These are phyloP conservation scores for Coleophora deauratella DNA, from an alignment of 2,888 invertebrate species.

Conservation along the genomic window DNA sequence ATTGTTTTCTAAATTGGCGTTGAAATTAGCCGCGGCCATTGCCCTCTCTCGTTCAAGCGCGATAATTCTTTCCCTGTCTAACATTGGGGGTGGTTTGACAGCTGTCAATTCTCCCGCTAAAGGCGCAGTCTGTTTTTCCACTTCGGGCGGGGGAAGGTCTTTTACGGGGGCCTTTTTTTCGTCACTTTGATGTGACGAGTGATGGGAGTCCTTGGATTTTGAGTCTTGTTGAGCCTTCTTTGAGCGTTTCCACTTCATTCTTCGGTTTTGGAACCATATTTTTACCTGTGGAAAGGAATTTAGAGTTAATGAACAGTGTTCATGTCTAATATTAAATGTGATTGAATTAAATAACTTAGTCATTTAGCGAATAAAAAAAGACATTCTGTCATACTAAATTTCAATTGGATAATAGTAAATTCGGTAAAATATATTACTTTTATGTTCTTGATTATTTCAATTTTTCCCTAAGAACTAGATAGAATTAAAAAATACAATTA, in stretches of 20 bases:
- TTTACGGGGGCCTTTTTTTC: conserved; percentile 49
- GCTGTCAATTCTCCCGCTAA: conserved; percentile 61
- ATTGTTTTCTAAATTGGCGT: conserved; percentile 66
- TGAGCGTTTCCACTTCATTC: conserved; percentile 99
- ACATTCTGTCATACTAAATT: too few relatives aligned
- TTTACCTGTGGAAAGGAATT: conserved; percentile 81
- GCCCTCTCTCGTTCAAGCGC: conserved; percentile 62
- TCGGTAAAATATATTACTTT: too few relatives aligned
- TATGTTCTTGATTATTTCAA: too few relatives aligned
- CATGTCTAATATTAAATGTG: too few relatives aligned
- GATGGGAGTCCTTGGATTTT: conserved; percentile 69
- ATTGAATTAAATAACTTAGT: too few relatives aligned
- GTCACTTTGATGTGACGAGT: conserved; percentile 34
- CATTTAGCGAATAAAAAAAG: too few relatives aligned
- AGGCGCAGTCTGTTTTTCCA: conserved; percentile 40
- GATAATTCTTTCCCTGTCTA: conserved; percentile 67
- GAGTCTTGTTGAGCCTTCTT: conserved; percentile 96
- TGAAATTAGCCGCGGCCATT: conserved; percentile 67
- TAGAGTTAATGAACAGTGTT: neutral
- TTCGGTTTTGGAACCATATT: conserved; percentile 98
- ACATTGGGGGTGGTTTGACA: conserved; percentile 58
- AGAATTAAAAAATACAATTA: too few relatives aligned
- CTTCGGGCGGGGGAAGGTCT: conserved; percentile 39
- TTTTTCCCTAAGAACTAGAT: too few relatives aligned
- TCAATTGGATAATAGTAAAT: too few relatives aligned